phyloP scores from a whole-genome alignment of 2,888 invertebrate species.

The Galeruca laticollis region DNA sequence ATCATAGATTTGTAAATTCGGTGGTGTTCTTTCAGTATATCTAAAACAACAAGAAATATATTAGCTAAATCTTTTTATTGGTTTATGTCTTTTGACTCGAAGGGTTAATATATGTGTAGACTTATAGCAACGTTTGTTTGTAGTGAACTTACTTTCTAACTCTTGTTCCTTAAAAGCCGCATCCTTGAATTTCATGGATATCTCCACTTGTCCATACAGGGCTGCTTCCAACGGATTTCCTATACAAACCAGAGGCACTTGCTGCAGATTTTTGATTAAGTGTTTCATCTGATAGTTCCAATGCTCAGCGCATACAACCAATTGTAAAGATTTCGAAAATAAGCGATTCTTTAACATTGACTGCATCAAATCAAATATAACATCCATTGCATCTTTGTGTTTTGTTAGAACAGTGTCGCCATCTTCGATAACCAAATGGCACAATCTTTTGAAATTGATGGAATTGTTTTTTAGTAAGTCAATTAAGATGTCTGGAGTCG shows the following conservation, averaged over 20 bases:
- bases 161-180: slow-evolving; percentile 57
- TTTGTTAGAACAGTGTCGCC: slow-evolving; percentile 74
- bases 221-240: slow-evolving; percentile 82
- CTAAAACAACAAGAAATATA: slow-evolving; percentile 50
- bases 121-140: no score
- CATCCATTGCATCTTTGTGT: slow-evolving; percentile 68
- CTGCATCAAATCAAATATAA: slow-evolving; percentile 66
- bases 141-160: slow-evolving; percentile 65
- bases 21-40: slow-evolving; percentile 68
- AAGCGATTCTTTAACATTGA: slow-evolving; percentile 66
- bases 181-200: slow-evolving; percentile 65
- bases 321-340: slow-evolving; percentile 69
- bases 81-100: no score
- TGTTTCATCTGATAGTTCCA: slow-evolving; percentile 75
- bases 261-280: slow-evolving; percentile 70
- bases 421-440: slow-evolving; percentile 79
- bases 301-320: slow-evolving; percentile 72
- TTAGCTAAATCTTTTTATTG: not conserved
- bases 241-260: slow-evolving; percentile 75
- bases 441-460: slow-evolving; percentile 73
- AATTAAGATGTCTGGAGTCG: slow-evolving; percentile 74
- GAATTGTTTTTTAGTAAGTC: slow-evolving; percentile 67
- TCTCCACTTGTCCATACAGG: slow-evolving; percentile 73
- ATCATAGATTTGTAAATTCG: slow-evolving; percentile 71
- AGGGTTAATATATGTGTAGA: no score